Percentiles rank a stretch among this genome's conserved stretches.
Evolutionary conservation across 2,113 vertebrate species (phyloP).

Genomic region (Dipodomys merriami): DNA sequence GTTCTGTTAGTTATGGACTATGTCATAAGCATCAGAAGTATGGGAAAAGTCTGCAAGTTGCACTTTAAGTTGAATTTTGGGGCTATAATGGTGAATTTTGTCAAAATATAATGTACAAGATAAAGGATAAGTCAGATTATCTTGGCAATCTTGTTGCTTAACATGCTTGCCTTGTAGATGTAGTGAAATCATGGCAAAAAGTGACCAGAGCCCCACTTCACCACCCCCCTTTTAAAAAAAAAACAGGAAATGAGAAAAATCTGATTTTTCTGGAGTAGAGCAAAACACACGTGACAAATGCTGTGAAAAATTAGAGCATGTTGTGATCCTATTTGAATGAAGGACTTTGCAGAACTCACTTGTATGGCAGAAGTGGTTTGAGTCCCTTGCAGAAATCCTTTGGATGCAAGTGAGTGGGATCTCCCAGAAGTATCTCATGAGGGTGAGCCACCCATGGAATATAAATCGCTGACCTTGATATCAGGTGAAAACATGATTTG

Average conservation of each 20-base stretch:
- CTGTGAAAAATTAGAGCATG: not conserved
- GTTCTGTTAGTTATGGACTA: not conserved
- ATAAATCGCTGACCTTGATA: not conserved
- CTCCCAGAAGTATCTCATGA: not conserved
- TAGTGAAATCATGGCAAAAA: not conserved
- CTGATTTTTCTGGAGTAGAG: not conserved
- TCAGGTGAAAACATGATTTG: not conserved
- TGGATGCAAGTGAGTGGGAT: not conserved
- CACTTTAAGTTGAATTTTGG: not conserved
- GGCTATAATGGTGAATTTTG: not conserved
- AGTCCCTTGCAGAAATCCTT: not conserved
- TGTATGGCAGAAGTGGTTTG: not conserved
- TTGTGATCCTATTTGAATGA: not conserved
- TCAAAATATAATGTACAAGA: not conserved
- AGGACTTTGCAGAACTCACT: not conserved
- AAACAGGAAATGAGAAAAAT: not conserved
- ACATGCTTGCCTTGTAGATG: not conserved
- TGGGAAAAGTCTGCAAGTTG: not conserved
- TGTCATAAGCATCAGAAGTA: not conserved
- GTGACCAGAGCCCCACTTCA: too few species aligned
- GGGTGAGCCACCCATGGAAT: not conserved
- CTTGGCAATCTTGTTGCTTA: not conserved
- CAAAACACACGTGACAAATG: not conserved
- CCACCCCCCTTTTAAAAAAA: too few species aligned
- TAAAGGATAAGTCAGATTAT: not conserved